Evolutionary conservation across 2,113 vertebrate genomes (phyloP), one percentile per base, ranked within the genome.

Genomic region (Bucco capensis): DNA sequence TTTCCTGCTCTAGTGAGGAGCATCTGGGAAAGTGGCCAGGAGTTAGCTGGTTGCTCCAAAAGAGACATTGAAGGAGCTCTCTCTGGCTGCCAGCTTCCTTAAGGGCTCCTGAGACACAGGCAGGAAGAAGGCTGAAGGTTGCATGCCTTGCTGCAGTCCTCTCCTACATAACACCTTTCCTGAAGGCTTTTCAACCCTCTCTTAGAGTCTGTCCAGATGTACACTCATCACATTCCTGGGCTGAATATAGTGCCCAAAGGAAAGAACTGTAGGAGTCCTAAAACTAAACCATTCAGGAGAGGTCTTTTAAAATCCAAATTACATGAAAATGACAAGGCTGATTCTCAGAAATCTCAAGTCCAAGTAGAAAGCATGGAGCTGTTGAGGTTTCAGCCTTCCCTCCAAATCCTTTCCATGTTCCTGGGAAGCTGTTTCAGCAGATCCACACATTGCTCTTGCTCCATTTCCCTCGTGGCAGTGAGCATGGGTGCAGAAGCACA

Each of bases 11-110:
- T 74, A 44, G 23, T 92, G 76, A 83, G 60, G 30, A 88, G 5
- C 60, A 83, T 38, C 88, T 92, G 89, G 90, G 90, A 93, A 91
- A 88, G 44, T 7, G 44, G 60, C 76, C 92, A 96, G 76, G 69
- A 92, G 30, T 21, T 83, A 88, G 64, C 12, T 80, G 69, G n/a
- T 81, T 94, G 88, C 90, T 92, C 80, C 60, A 83, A 88, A 90
- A 86, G n/a, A 90, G 76, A 67, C 44, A 71, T 64, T 95, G 42
- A 90, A 38, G 65, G 37, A 90, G 47, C 30, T 95, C n/a, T 30
- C 24, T 70, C 42, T 24, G 61, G 51, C 85, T 90, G 42, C 86
- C 24, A 28, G 47, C 35, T 86, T 94, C 51, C 64, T 77, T 64
- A 23, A 67, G 53, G 65, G 38, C 69, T 90, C 72, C 76, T 27